These are phyloP conservation scores for Xenopus borealis DNA, from an alignment of 2,113 vertebrate genomes.

Conservation along the genomic window DNA sequence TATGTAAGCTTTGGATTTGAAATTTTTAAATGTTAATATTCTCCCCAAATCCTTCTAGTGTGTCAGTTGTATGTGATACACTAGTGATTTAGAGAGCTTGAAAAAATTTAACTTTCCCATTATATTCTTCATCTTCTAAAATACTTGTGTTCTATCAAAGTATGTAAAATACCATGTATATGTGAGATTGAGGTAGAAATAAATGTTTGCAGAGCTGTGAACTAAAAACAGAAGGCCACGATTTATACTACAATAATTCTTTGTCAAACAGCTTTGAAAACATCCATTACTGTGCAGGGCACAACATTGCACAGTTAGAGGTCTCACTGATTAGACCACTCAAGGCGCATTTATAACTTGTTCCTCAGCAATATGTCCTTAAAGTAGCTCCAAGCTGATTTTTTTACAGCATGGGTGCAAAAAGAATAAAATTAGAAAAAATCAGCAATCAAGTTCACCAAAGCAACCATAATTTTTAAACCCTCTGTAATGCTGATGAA, in stretches of 20 bases:
- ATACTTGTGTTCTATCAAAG: constrained; percentile 24
- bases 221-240: constrained; percentile 12
- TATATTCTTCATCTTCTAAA: too few species aligned
- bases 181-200: constrained; percentile 4
- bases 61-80: too few species aligned
- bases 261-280: constrained; percentile 1
- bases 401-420: not conserved
- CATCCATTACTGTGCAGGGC: not conserved
- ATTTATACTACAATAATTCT: constrained; percentile 3
- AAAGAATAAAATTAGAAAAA: not conserved
- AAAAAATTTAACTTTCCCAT: too few species aligned
- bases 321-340: constrained; percentile 18
- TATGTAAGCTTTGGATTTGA: too few species aligned
- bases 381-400: not conserved
- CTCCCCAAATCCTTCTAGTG: too few species aligned
- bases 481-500: too few species aligned
- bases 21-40: too few species aligned
- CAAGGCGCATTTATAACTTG: not conserved
- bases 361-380: constrained; percentile 6
- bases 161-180: not conserved
- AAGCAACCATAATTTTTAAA: too few species aligned
- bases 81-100: too few species aligned
- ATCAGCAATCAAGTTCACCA: not conserved
- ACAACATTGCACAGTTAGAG: constrained; percentile 4
- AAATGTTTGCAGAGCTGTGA: not conserved